Conservation (phyloP, 2,113 vertebrate genomes). For the Gymnorhina tibicen region DNA sequence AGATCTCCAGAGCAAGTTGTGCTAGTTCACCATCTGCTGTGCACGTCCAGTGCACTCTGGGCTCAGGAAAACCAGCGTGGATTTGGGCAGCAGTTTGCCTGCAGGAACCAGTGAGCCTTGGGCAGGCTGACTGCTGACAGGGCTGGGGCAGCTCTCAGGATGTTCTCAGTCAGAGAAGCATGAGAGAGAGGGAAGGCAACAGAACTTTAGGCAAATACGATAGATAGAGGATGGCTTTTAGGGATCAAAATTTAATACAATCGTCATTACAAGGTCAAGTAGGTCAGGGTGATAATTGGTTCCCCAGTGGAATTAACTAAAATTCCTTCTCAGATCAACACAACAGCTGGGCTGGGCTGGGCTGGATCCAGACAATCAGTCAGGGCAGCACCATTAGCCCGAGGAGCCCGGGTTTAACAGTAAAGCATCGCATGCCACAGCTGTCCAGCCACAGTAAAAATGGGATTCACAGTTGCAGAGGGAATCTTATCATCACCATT, state of each 20-base stretch:
- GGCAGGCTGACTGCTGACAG: background rate
- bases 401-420: background rate
- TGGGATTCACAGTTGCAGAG: background rate
- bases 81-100: background rate
- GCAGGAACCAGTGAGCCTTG: background rate
- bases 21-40: background rate
- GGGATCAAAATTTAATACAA: background rate
- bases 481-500: rapidly evolving
- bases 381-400: background rate
- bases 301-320: background rate
- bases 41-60: rapidly evolving
- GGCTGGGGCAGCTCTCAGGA: background rate
- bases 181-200: background rate
- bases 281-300: background rate
- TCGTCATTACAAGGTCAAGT: background rate
- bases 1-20: background rate
- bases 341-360: background rate
- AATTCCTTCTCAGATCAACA: background rate
- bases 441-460: background rate
- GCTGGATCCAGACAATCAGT: background rate
- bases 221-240: background rate
- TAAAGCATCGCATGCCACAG: background rate
- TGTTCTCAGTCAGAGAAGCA: background rate
- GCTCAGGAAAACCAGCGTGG: background rate
- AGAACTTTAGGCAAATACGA: background rate